Evolutionary conservation across 2,888 invertebrate species (phyloP).

Genomic region (Pardosa pseudoannulata): DNA sequence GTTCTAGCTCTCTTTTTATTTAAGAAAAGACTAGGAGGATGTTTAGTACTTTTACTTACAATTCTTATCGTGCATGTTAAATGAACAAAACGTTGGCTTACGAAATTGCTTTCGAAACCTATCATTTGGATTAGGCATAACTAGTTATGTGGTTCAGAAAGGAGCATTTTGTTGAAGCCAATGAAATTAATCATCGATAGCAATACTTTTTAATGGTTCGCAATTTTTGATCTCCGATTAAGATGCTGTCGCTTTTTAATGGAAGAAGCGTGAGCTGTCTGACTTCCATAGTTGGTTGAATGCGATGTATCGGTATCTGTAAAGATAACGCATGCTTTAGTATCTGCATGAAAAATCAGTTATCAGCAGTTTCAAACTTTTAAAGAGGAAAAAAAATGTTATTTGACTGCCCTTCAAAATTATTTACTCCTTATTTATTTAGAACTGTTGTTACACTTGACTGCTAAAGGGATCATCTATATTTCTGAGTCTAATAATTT

Average conservation of each 20-base stretch:
- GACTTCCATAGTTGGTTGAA: not conserved
- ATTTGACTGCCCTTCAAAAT: no score
- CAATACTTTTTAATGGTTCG: not conserved
- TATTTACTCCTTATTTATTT: no score
- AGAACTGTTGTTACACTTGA: no score
- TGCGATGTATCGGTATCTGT: no score
- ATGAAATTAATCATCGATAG: not conserved
- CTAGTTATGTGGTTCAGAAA: not conserved
- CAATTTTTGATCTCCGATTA: not conserved
- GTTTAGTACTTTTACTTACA: not conserved
- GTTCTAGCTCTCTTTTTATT: not conserved
- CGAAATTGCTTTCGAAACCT: not conserved
- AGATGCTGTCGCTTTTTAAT: not conserved
- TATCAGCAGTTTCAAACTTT: no score
- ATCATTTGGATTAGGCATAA: not conserved
- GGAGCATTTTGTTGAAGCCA: not conserved
- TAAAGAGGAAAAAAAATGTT: no score
- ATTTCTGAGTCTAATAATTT: no score
- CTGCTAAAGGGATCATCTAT: no score
- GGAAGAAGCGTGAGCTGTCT: not conserved
- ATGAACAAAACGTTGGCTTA: not conserved
- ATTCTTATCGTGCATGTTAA: not conserved
- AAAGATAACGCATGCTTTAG: no score
- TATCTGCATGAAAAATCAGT: no score
- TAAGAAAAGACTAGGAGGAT: not conserved